Evolutionary conservation across 2,888 invertebrate species (phyloP).

Genomic region (Timema cristinae): DNA sequence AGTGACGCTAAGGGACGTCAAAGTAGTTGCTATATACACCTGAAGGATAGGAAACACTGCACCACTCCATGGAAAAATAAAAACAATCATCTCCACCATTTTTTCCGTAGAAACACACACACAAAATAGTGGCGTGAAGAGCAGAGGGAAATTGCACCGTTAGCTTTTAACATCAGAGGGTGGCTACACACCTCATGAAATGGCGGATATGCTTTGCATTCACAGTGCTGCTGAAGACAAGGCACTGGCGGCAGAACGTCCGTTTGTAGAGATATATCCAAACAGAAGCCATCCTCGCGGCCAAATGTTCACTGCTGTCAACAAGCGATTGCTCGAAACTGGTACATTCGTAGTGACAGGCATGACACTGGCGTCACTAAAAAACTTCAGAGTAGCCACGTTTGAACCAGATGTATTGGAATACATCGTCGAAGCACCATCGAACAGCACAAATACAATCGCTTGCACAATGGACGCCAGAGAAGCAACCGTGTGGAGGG

Average conservation of each 20-base stretch:
- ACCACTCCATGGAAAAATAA: too few relatives aligned
- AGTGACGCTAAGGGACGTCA: too few relatives aligned
- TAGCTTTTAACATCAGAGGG: not conserved
- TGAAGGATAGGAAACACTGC: too few relatives aligned
- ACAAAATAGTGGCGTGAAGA: not conserved
- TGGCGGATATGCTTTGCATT: not conserved
- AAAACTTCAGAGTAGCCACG: too few relatives aligned
- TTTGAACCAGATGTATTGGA: too few relatives aligned
- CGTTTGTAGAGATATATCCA: not conserved
- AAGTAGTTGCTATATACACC: too few relatives aligned
- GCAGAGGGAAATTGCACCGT: not conserved
- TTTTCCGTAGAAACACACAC: not conserved
- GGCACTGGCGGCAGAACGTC: not conserved
- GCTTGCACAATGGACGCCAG: too few relatives aligned
- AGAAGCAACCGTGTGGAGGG: too few relatives aligned
- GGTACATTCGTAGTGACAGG: not conserved
- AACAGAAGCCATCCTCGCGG: not conserved
- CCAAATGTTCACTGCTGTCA: not conserved
- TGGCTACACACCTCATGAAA: not conserved
- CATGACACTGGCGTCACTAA: not conserved
- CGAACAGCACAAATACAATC: too few relatives aligned
- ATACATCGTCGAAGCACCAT: too few relatives aligned
- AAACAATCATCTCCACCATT: too few relatives aligned
- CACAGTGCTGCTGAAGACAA: not conserved
- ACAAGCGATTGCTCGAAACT: not conserved